phyloP scores from a whole-genome alignment of 2,888 invertebrate species.

The Amiota communis region DNA sequence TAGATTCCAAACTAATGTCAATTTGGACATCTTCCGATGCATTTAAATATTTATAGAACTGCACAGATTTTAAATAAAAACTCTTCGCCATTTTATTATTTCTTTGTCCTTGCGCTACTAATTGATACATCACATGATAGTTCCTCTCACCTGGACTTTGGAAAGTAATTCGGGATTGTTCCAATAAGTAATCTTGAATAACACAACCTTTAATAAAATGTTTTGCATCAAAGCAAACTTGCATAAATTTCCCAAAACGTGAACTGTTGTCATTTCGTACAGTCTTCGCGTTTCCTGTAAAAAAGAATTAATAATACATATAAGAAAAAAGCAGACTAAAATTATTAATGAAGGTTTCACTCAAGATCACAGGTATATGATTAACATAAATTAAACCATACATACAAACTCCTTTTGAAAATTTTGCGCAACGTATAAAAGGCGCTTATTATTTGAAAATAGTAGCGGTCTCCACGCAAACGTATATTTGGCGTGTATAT shows the following conservation, averaged over 20 bases:
- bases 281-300: slow-evolving; percentile 91
- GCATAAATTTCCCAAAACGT: slow-evolving; percentile 96
- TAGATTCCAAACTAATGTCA: slow-evolving; percentile 79
- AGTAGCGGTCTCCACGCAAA: too few relatives aligned
- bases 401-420: too few relatives aligned
- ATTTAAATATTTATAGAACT: slow-evolving; percentile 87
- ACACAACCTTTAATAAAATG: slow-evolving; percentile 94
- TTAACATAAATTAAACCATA: too few relatives aligned
- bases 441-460: too few relatives aligned
- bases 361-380: too few relatives aligned
- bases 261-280: slow-evolving; percentile 94
- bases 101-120: slow-evolving; percentile 88
- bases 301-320: slow-evolving; percentile 16
- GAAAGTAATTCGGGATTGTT: slow-evolving; percentile 92
- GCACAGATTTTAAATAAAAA: slow-evolving; percentile 82
- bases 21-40: slow-evolving; percentile 83
- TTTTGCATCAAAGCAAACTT: slow-evolving; percentile 90
- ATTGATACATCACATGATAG: slow-evolving; percentile 93
- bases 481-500: too few relatives aligned
- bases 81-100: slow-evolving; percentile 84
- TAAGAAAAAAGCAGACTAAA: neutral
- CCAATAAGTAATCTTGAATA: slow-evolving; percentile 91
- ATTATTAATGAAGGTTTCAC: too few relatives aligned
- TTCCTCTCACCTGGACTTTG: slow-evolving; percentile 90
- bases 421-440: too few relatives aligned